phyloP scores from a whole-genome alignment of 2,113 vertebrate genomes.

The Narcine bancroftii region DNA sequence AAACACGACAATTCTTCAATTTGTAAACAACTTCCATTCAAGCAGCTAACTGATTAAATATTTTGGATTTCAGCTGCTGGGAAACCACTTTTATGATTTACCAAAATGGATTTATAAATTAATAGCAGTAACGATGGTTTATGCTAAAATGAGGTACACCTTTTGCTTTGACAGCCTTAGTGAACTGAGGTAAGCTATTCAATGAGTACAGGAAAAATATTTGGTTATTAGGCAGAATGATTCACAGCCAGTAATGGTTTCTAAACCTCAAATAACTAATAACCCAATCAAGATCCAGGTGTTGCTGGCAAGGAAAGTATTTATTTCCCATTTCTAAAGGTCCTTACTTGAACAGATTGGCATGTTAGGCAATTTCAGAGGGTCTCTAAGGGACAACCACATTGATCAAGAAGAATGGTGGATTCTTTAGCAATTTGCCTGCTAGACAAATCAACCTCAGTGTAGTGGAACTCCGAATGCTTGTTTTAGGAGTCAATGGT shows the following conservation, averaged over 20 bases:
- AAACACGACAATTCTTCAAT: neutral
- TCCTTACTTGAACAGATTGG: no score
- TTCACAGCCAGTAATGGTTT: neutral
- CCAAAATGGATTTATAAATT: neutral
- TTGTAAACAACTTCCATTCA: constrained; percentile 10
- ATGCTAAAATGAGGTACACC: neutral
- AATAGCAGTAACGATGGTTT: neutral
- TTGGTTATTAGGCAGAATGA: neutral
- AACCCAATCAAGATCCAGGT: neutral
- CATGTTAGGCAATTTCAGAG: no score
- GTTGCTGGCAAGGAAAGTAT: no score
- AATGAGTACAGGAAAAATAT: neutral
- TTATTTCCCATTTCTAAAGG: no score
- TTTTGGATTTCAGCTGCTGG: neutral
- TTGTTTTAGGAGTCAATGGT: no score
- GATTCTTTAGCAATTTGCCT: neutral
- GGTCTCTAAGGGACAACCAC: no score
- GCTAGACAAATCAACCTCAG: neutral
- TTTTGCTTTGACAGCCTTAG: neutral
- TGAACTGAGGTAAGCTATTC: neutral
- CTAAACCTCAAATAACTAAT: neutral
- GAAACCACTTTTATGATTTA: neutral
- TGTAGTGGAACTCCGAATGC: no score
- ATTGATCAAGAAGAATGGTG: neutral
- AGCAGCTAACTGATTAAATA: neutral